phyloP scores from a whole-genome alignment of 1,140 invertebrate species.

The Oscheius sp. region DNA sequence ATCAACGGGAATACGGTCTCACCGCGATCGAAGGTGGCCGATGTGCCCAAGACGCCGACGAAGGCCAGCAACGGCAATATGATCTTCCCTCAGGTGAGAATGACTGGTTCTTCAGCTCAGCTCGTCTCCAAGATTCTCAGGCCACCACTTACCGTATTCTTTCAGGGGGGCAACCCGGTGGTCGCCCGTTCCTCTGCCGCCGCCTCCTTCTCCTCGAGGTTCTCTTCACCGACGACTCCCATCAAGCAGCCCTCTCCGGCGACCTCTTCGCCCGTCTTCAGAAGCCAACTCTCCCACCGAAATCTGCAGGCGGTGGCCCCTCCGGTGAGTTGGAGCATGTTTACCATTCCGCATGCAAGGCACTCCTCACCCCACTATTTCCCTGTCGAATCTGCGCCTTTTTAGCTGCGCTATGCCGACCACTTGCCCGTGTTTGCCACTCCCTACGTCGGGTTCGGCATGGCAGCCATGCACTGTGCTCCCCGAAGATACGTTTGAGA shows the following conservation, averaged over 20 bases:
- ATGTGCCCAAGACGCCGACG: not conserved
- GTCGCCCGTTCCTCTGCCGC: not conserved
- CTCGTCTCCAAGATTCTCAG: not conserved
- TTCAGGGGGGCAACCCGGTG: not conserved
- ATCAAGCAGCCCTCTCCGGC: slow-evolving; percentile 33
- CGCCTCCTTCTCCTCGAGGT: not conserved
- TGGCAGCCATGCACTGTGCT: not conserved
- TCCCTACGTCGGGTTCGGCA: not conserved
- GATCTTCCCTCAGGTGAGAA: not conserved
- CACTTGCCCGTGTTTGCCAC: not conserved
- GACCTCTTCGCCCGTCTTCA: slow-evolving; percentile 9
- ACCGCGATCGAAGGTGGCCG: not conserved
- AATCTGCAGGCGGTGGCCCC: slow-evolving; percentile 14
- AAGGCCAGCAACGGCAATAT: not conserved
- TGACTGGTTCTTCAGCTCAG: not conserved
- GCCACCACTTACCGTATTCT: not conserved
- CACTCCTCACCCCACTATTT: too few relatives aligned
- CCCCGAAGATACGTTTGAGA: not conserved
- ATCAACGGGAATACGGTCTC: slow-evolving; percentile 5
- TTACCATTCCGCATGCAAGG: slow-evolving; percentile 10
- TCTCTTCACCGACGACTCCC: slow-evolving; percentile 40
- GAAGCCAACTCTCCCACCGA: not conserved
- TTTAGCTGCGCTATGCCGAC: slow-evolving; percentile 2
- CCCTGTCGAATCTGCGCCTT: not conserved
- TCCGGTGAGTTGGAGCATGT: slow-evolving; percentile 10